phyloP scores from a whole-genome alignment of 2,113 vertebrate species.

The Semicossyphus pulcher region DNA sequence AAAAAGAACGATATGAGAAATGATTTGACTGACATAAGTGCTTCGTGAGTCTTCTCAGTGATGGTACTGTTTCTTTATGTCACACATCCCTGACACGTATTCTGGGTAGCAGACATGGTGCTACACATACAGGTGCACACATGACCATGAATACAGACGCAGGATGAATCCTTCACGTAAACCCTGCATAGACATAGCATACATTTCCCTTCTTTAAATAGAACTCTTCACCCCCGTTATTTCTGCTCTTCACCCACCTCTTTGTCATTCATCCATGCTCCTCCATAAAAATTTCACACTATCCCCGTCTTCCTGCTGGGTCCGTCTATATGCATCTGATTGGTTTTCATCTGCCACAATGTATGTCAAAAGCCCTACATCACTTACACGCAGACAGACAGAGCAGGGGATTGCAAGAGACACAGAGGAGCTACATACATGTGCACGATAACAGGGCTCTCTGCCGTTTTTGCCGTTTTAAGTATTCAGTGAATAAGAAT shows the following conservation, averaged over 20 bases:
- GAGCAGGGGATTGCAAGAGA: background rate
- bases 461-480: background rate
- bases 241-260: background rate
- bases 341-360: background rate
- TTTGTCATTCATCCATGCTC: conserved; percentile 3
- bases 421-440: background rate
- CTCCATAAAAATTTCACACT: background rate
- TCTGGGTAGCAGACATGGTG: background rate
- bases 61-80: background rate
- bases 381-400: background rate
- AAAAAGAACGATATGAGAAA: background rate
- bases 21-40: conserved; percentile 1
- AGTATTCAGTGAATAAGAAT: background rate
- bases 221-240: background rate
- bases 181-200: background rate
- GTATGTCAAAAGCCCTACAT: conserved; percentile 6
- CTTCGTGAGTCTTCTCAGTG: conserved; percentile 5
- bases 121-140: background rate
- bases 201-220: background rate
- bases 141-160: background rate
- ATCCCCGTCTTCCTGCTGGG: background rate
- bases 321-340: background rate
- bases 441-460: background rate
- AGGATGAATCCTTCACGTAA: background rate
- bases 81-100: background rate